Percentiles rank a stretch among this genome's conserved stretches.
phyloP scores from a whole-genome alignment of 2,797 vertebrate genomes.

The Hyperoplus lanceolatus region DNA sequence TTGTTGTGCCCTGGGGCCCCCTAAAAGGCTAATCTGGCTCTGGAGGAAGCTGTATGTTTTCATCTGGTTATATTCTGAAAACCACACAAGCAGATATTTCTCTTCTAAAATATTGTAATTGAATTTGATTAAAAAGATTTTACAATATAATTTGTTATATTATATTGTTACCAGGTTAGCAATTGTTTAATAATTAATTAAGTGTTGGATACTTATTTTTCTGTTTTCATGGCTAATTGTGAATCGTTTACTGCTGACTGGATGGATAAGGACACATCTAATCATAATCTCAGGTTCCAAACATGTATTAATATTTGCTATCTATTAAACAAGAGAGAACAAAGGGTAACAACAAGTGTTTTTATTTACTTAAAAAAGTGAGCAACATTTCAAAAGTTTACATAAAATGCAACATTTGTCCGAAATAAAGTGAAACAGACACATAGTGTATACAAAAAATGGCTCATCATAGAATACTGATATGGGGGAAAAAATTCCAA shows the following conservation, averaged over 20 bases:
- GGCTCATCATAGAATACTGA: slow-evolving; percentile 82
- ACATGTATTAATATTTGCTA: not conserved
- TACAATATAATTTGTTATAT: not conserved
- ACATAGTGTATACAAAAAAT: slow-evolving; percentile 77
- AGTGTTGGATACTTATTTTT: not conserved
- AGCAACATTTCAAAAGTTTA: slow-evolving; percentile 65
- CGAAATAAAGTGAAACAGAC: slow-evolving; percentile 69
- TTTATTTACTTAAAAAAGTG: slow-evolving; percentile 86
- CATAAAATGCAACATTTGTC: slow-evolving; percentile 76
- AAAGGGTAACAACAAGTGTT: slow-evolving; percentile 68
- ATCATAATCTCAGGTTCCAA: not conserved
- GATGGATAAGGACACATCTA: not conserved
- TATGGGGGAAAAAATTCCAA: slow-evolving; percentile 51
- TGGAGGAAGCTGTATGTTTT: slow-evolving; percentile 19
- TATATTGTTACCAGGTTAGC: not conserved
- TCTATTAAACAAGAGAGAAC: not conserved
- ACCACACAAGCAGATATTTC: not conserved
- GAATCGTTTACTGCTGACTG: not conserved
- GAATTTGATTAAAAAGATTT: not conserved
- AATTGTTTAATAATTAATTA: not conserved
- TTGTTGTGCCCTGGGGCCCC: not conserved
- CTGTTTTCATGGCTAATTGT: not conserved
- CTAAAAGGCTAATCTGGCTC: slow-evolving; percentile 11
- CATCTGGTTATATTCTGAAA: slow-evolving; percentile 9
- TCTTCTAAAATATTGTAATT: not conserved